phyloP scores from a whole-genome alignment of 2,797 vertebrate genomes.

The Lophotriccus pileatus region DNA sequence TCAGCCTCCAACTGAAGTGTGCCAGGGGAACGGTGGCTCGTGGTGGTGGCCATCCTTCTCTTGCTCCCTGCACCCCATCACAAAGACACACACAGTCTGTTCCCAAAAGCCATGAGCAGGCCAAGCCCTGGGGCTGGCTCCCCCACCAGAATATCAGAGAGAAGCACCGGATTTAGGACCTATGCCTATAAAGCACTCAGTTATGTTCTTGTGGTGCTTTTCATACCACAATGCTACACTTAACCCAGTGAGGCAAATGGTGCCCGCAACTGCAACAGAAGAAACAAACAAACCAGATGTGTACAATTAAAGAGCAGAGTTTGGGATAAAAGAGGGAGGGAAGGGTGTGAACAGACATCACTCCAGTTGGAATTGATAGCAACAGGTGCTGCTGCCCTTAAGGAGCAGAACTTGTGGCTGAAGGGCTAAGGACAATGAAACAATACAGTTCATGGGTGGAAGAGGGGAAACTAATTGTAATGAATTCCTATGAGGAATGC shows the following conservation, averaged over 20 bases:
- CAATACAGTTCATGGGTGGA: background rate
- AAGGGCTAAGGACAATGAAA: slow-evolving; percentile 21
- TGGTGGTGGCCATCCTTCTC: background rate
- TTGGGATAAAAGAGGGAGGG: slow-evolving; percentile 55
- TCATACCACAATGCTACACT: slow-evolving; percentile 48
- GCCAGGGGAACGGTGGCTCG: background rate
- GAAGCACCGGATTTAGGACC: slow-evolving; percentile 1
- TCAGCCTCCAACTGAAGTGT: background rate
- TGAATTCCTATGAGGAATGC: background rate
- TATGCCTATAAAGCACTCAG: background rate
- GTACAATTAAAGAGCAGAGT: slow-evolving; percentile 49
- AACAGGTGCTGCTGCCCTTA: background rate
- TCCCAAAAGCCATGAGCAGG: background rate
- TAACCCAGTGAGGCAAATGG: slow-evolving; percentile 66
- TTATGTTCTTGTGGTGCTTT: background rate
- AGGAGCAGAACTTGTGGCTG: slow-evolving; percentile 14
- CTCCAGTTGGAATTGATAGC: slow-evolving; percentile 15
- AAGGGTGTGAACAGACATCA: slow-evolving; percentile 12
- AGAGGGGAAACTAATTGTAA: background rate
- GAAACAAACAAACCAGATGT: slow-evolving; percentile 25
- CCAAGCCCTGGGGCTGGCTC: background rate
- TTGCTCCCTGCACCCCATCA: background rate
- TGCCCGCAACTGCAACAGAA: slow-evolving; percentile 61
- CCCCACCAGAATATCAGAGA: background rate
- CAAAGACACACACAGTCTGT: background rate